Conservation (phyloP, 2,113 vertebrate genomes). For the Herpetotheres cachinnans region DNA sequence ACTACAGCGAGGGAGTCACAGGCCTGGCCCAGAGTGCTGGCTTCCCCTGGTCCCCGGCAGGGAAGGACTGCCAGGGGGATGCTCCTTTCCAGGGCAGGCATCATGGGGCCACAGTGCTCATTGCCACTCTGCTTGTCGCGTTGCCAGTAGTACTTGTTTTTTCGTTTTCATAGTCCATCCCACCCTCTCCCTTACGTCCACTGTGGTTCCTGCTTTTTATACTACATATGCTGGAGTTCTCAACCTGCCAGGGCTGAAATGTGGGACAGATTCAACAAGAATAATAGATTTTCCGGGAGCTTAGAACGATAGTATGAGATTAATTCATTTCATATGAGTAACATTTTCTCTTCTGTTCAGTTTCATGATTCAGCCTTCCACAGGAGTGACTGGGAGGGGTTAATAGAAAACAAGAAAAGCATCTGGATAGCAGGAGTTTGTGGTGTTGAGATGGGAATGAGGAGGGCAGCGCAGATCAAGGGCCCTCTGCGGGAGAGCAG, state of each 20-base stretch:
- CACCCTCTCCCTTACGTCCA: background rate
- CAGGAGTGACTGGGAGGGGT: slow-evolving; percentile 50
- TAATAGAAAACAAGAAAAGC: slow-evolving; percentile 48
- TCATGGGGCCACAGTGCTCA: fast-evolving
- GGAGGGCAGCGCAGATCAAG: background rate
- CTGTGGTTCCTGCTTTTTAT: background rate
- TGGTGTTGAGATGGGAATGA: background rate
- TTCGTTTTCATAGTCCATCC: background rate
- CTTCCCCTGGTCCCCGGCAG: background rate
- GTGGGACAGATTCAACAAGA: slow-evolving; percentile 50
- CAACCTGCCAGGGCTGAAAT: slow-evolving; percentile 49
- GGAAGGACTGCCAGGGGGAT: background rate
- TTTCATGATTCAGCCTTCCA: slow-evolving; percentile 53
- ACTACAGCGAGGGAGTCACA: background rate
- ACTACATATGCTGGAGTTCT: background rate
- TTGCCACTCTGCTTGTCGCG: background rate
- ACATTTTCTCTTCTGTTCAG: slow-evolving; percentile 50
- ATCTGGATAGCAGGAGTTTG: slow-evolving; percentile 49
- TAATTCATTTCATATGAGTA: slow-evolving; percentile 53
- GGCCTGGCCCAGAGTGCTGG: background rate
- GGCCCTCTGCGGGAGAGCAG: background rate
- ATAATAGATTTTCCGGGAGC: slow-evolving; percentile 43
- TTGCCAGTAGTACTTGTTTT: background rate
- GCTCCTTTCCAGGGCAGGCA: background rate
- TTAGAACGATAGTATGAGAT: slow-evolving; percentile 40